These are phyloP conservation scores for Pterocles burchelli DNA, from an alignment of 2,113 vertebrate genomes.

Conservation along the genomic window DNA sequence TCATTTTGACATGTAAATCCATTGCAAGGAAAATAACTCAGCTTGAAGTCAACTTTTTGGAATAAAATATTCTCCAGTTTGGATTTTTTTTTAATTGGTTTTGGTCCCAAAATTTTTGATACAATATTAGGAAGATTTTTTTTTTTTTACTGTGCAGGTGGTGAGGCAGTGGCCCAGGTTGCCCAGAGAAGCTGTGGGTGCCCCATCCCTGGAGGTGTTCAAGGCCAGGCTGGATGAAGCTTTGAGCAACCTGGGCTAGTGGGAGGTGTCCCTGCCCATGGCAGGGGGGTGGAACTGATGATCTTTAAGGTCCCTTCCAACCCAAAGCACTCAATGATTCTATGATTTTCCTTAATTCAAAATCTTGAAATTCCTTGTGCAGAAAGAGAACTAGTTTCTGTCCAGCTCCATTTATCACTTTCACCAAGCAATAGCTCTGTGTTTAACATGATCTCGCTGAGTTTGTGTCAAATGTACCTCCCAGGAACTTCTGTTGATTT, in stretches of 20 bases:
- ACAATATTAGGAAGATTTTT: too few relatives aligned
- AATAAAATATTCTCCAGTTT: background rate
- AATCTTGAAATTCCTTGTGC: background rate
- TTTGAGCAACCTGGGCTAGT: too few relatives aligned
- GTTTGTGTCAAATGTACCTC: background rate
- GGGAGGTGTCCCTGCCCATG: too few relatives aligned
- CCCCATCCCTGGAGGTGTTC: too few relatives aligned
- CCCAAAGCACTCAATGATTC: too few relatives aligned
- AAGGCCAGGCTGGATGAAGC: too few relatives aligned
- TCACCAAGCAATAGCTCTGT: background rate
- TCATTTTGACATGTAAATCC: background rate
- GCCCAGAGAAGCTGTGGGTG: too few relatives aligned
- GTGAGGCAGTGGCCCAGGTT: too few relatives aligned
- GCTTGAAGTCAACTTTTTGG: background rate
- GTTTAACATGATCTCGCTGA: background rate
- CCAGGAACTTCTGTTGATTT: background rate
- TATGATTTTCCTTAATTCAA: background rate
- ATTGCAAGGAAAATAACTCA: background rate
- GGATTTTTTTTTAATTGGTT: background rate
- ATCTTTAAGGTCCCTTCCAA: too few relatives aligned
- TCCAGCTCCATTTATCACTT: background rate
- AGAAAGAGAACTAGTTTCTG: background rate
- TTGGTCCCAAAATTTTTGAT: background rate
- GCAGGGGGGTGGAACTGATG: too few relatives aligned
- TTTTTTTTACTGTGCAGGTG: too few relatives aligned